Conservation (phyloP, 2,888 invertebrate species). For the Acanthopleura granulata region DNA sequence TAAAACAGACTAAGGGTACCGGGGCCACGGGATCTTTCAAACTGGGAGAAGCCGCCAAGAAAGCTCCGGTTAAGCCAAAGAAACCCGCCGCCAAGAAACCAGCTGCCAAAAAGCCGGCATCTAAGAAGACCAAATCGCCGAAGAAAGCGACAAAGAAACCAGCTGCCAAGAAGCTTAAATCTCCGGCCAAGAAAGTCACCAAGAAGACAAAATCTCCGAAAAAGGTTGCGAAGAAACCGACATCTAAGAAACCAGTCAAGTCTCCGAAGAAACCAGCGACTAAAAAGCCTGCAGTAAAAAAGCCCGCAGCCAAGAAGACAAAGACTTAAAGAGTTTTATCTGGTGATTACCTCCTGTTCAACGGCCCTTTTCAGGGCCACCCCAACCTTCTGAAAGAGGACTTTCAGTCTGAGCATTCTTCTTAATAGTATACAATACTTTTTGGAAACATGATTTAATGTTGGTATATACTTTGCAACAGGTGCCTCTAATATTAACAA, state of each 20-base stretch:
- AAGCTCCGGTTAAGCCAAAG: conserved; percentile 30
- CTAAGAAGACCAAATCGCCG: conserved; percentile 1
- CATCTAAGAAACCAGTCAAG: conserved; percentile 34
- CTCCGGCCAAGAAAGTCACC: no score
- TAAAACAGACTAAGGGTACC: conserved; percentile 51
- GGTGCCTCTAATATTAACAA: no score
- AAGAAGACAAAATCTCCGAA: no score
- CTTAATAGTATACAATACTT: no score
- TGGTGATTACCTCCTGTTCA: no score
- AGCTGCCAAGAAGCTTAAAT: no score
- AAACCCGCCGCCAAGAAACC: conserved; percentile 21
- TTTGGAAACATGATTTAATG: no score
- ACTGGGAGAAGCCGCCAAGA: conserved; percentile 32
- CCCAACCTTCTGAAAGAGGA: no score
- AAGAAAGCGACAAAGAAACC: conserved; percentile 40
- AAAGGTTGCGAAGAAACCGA: conserved; percentile 20
- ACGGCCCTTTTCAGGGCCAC: no score
- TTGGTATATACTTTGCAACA: no score
- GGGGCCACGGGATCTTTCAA: conserved; percentile 52
- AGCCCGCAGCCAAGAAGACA: neutral
- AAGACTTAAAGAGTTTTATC: no score
- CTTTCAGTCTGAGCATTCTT: no score
- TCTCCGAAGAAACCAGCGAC: conserved; percentile 30
- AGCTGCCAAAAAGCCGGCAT: conserved; percentile 22
- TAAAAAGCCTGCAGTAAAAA: conserved; percentile 6